Conservation (phyloP, 2,797 vertebrate species). For the Melanotaenia trifasciata region DNA sequence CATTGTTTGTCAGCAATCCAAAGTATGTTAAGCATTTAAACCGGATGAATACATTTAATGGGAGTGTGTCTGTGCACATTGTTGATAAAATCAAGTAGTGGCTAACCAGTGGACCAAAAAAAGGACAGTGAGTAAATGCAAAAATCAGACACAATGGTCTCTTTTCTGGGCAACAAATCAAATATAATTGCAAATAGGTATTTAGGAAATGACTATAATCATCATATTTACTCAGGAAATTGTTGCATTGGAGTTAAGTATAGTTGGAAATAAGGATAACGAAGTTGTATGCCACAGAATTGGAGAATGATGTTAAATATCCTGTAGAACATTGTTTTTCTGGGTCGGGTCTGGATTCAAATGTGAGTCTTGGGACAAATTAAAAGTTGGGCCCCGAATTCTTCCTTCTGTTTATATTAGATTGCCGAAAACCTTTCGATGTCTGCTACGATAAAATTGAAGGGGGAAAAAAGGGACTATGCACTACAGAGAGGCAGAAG, state of each 20-base stretch:
- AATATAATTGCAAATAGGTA: slow-evolving; percentile 65
- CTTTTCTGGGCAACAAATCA: slow-evolving; percentile 59
- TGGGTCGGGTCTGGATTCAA: slow-evolving; percentile 51
- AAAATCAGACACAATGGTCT: slow-evolving; percentile 57
- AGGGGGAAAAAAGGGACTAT: slow-evolving; percentile 23
- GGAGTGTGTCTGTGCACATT: background rate
- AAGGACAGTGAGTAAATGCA: slow-evolving; percentile 46
- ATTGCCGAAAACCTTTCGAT: slow-evolving; percentile 45
- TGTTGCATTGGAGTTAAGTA: slow-evolving; percentile 50
- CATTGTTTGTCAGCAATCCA: slow-evolving; percentile 11
- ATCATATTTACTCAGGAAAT: slow-evolving; percentile 73
- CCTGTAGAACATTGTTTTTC: slow-evolving; percentile 52
- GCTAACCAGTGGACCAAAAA: slow-evolving; percentile 26
- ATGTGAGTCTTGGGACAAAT: slow-evolving; percentile 59
- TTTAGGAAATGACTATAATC: slow-evolving; percentile 74
- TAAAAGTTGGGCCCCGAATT: slow-evolving; percentile 44
- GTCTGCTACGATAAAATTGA: slow-evolving; percentile 1
- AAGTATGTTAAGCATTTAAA: slow-evolving; percentile 26
- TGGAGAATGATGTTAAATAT: slow-evolving; percentile 62
- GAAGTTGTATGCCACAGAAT: slow-evolving; percentile 66
- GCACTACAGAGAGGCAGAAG: background rate
- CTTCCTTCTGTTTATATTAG: slow-evolving; percentile 40
- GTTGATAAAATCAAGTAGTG: slow-evolving; percentile 16
- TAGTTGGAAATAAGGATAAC: slow-evolving; percentile 66
- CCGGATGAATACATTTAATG: background rate